Evolutionary conservation across 2,113 vertebrate genomes (phyloP).

Genomic region (Lampris megalopsis): DNA sequence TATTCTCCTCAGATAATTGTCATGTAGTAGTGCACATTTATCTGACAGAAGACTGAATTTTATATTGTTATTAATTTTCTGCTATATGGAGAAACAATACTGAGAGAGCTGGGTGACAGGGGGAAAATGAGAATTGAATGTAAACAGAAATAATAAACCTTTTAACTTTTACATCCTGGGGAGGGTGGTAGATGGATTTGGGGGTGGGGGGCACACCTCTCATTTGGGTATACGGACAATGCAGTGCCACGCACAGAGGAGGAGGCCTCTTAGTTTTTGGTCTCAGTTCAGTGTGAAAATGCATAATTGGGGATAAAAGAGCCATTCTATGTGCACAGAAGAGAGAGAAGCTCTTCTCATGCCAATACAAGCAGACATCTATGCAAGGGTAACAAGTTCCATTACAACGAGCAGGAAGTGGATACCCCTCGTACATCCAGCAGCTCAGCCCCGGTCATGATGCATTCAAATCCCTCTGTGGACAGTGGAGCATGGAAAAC

Average conservation of each 20-base stretch:
- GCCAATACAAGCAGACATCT: constrained; percentile 66
- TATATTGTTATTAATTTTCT: background rate
- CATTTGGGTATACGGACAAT: too few species aligned
- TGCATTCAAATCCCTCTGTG: constrained; percentile 62
- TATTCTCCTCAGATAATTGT: background rate
- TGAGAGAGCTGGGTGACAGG: too few species aligned
- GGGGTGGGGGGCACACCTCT: too few species aligned
- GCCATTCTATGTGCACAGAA: constrained; percentile 58
- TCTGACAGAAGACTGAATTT: background rate
- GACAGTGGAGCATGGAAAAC: constrained; percentile 77
- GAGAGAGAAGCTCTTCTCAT: constrained; percentile 48
- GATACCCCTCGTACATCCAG: constrained; percentile 33
- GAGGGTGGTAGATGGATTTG: too few species aligned
- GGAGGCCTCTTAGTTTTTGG: background rate
- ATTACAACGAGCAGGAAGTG: constrained; percentile 60
- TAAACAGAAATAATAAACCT: too few species aligned
- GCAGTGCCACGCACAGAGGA: background rate
- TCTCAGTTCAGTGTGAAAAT: background rate
- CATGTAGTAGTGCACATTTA: background rate
- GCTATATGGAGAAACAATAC: too few species aligned
- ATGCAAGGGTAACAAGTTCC: constrained; percentile 73
- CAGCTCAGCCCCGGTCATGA: constrained; percentile 51
- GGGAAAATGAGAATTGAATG: too few species aligned
- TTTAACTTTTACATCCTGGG: too few species aligned
- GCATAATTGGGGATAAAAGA: constrained; percentile 41